phyloP scores from a whole-genome alignment of 2,888 invertebrate species.

The Erannis defoliaria region DNA sequence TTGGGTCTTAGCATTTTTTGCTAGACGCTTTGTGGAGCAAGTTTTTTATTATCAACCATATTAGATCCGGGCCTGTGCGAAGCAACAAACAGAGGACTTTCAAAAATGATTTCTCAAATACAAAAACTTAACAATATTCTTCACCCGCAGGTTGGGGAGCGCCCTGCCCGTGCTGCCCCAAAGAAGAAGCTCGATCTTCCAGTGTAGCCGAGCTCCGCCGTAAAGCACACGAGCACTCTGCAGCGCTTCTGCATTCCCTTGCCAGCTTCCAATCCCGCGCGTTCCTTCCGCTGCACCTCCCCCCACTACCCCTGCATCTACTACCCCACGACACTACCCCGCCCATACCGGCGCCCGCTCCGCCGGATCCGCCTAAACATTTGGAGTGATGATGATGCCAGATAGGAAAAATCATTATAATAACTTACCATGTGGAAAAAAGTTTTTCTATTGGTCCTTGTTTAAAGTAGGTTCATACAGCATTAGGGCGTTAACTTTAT shows the following conservation, averaged over 20 bases:
- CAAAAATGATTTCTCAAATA: too few species aligned
- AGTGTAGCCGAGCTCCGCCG: constrained; percentile 97
- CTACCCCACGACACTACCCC: constrained; percentile 60
- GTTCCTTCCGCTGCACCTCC: constrained; percentile 75
- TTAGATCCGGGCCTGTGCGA: too few species aligned
- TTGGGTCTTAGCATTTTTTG: too few species aligned
- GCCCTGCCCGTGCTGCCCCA: constrained; percentile 93
- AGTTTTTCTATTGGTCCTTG: too few species aligned
- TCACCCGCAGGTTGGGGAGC: constrained; percentile 89
- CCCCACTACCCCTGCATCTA: constrained; percentile 71
- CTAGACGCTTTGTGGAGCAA: too few species aligned
- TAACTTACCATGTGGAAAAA: background rate
- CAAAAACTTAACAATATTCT: background rate
- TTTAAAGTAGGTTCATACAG: too few species aligned
- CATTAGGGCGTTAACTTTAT: too few species aligned
- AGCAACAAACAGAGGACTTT: too few species aligned
- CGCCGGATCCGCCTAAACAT: constrained; percentile 68
- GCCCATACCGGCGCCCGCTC: constrained; percentile 45
- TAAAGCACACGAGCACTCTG: constrained; percentile 98
- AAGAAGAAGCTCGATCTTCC: constrained; percentile 91
- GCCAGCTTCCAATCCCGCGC: constrained; percentile 89
- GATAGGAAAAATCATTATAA: background rate
- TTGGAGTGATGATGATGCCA: constrained; percentile 56
- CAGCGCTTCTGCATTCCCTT: constrained; percentile 92
- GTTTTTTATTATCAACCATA: too few species aligned